Base-by-base conservation (phyloP, 2,797 vertebrate genomes). In the Urocyon cinereoargenteus region DNA sequence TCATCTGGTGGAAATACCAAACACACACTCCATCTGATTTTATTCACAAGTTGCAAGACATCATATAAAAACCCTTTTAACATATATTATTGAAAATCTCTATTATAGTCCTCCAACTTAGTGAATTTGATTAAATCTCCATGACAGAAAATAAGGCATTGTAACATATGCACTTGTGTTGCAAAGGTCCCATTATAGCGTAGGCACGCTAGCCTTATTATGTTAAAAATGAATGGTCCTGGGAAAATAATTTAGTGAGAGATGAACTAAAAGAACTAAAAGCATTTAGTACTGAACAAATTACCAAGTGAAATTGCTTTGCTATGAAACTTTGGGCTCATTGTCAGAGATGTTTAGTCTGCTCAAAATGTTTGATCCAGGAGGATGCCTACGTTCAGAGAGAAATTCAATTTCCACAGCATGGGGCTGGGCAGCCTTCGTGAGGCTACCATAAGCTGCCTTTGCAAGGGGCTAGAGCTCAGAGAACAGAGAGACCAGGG, bases 331-430 rank as follows among this genome's bases (percentile, higher is more conserved):
- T 98, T 98, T 97, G 98, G 96, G 98, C 96, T 98, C 97, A 95
- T 98, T 98, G 98, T 98, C 98, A 98, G 97, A 98, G 97, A 98
- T 98, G 98, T 98, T 99, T 98, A 98, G 98, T 98, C 98, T 98
- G 89, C 97, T 98, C 95, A 26, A 91, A 94, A 94, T 98, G 98
- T 98, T 98, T 98, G 98, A 98, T 98, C 95, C 97, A 64, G 97
- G 98, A 98, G 96, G 97, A 94, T 86, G 97, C 98, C 94, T 97
- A 94, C 96, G 97, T 98, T 98, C 94, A 94, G 97, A 98, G 75
- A 96, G 97, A 98, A 98, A 98, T 98, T 98, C 92, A 92, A 87
- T 98, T 98, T 98, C 95, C 97, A 97, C 0, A 1, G 97, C 6
- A 45, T 95, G 96, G 97, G 98, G 96, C 97, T 94, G 92, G 87